Conservation (phyloP, 2,797 vertebrate genomes). For the Helostoma temminkii region DNA sequence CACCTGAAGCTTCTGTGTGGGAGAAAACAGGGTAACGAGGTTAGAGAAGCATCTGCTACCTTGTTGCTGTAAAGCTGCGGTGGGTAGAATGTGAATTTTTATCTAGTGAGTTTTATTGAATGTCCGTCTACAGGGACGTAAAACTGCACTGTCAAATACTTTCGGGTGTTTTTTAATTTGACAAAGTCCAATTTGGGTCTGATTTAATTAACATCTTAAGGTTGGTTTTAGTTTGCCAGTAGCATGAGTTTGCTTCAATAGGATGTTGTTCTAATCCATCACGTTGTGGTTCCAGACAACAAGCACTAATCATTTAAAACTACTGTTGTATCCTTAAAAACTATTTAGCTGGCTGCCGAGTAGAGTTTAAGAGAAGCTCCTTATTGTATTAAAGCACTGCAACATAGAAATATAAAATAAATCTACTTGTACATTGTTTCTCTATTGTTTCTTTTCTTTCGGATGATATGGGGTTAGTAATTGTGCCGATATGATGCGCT, state of each 20-base stretch:
- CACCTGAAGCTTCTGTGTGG: slow-evolving; percentile 11
- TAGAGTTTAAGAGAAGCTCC: slow-evolving; percentile 9
- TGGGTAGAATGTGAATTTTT: slow-evolving; percentile 7
- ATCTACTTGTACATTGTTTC: slow-evolving; percentile 24
- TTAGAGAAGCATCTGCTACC: slow-evolving; percentile 13
- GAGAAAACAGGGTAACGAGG: background rate
- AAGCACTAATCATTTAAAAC: slow-evolving; percentile 8
- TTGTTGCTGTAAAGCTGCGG: slow-evolving; percentile 8
- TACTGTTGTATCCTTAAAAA: background rate
- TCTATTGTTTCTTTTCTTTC: background rate
- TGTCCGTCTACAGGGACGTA: slow-evolving; percentile 10
- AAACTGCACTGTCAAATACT: slow-evolving; percentile 22
- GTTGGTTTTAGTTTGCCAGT: background rate
- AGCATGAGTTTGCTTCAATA: background rate
- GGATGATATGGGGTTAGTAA: background rate
- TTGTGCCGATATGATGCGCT: background rate
- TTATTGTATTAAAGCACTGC: slow-evolving; percentile 38
- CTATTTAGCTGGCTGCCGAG: slow-evolving; percentile 8
- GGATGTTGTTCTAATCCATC: background rate
- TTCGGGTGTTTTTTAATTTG: background rate
- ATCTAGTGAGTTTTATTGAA: slow-evolving; percentile 25
- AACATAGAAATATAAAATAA: slow-evolving; percentile 58
- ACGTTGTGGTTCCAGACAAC: slow-evolving; percentile 3
- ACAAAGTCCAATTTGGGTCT: slow-evolving; percentile 4
- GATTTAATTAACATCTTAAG: slow-evolving; percentile 4